A percentile compares a stretch with the other conserved stretches of the same genome.
phyloP scores from a whole-genome alignment of 2,113 vertebrate genomes.

The Oxyura jamaicensis region DNA sequence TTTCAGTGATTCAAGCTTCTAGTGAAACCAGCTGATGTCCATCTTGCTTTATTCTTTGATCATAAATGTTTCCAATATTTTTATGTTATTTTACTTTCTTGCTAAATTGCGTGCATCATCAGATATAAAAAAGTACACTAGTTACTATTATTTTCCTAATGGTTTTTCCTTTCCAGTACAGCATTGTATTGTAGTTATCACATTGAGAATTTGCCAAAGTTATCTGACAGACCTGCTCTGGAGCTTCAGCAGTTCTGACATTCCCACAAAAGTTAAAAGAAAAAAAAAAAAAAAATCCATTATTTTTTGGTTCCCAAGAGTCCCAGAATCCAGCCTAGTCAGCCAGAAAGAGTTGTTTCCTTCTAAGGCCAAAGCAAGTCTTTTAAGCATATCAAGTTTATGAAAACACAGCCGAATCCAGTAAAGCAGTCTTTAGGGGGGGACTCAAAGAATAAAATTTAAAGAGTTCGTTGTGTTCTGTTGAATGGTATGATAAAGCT shows the following conservation, averaged over 20 bases:
- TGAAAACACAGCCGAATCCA: not conserved
- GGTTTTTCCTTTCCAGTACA: not conserved
- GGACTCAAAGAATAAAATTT: not conserved
- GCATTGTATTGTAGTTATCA: not conserved
- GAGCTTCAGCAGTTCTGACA: not conserved
- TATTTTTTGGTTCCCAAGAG: not conserved
- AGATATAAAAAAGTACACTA: not conserved
- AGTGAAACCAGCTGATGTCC: not conserved
- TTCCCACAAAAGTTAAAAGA: not conserved
- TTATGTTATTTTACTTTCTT: not conserved
- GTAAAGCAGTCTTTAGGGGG: not conserved
- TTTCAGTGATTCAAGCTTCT: slow-evolving; percentile 1
- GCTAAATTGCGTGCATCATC: not conserved
- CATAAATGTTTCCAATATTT: not conserved
- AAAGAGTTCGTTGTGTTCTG: not conserved
- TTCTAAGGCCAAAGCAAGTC: not conserved
- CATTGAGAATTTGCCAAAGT: not conserved
- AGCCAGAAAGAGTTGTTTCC: not conserved
- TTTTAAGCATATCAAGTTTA: slow-evolving; percentile 16
- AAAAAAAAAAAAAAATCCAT: not conserved
- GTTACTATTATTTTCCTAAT: not conserved
- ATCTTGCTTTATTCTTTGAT: slow-evolving; percentile 7
- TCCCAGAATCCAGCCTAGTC: not conserved
- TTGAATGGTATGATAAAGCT: not conserved
- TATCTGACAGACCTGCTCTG: not conserved